These are phyloP conservation scores for Gouania willdenowi DNA, from an alignment of 2,797 vertebrate genomes.

Conservation along the genomic window DNA sequence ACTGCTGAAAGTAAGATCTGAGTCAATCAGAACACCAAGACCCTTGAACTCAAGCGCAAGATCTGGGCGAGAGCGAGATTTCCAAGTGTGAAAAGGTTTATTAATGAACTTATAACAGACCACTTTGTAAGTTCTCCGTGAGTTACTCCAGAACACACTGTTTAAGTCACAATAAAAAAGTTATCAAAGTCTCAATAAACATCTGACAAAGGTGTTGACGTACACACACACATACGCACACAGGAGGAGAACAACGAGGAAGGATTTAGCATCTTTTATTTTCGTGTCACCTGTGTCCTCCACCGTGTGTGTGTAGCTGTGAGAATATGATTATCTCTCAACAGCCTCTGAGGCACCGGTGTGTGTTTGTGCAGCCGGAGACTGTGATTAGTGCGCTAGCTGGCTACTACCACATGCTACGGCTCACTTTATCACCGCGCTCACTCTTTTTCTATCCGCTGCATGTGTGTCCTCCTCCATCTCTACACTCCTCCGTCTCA, in stretches of 20 bases:
- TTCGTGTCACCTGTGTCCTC: slow-evolving; percentile 51
- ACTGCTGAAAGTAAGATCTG: too few relatives aligned
- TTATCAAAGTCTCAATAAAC: too few relatives aligned
- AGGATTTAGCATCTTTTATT: slow-evolving; percentile 61
- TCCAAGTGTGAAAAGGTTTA: too few relatives aligned
- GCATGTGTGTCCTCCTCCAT: slow-evolving; percentile 17
- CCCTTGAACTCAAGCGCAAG: too few relatives aligned
- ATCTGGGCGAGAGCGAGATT: too few relatives aligned
- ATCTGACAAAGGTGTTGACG: too few relatives aligned
- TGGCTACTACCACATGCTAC: slow-evolving; percentile 49
- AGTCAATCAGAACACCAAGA: too few relatives aligned
- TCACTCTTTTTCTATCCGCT: slow-evolving; percentile 17
- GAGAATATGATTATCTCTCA: slow-evolving; percentile 71
- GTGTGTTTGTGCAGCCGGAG: slow-evolving; percentile 57
- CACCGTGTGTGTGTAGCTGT: slow-evolving; percentile 48
- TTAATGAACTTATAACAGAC: too few relatives aligned
- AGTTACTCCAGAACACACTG: too few relatives aligned
- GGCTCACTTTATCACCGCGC: slow-evolving; percentile 53
- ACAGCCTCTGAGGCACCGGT: slow-evolving; percentile 57
- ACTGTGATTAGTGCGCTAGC: slow-evolving; percentile 58
- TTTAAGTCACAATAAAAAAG: too few relatives aligned
- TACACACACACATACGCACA: neutral
- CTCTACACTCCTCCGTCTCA: slow-evolving; percentile 35
- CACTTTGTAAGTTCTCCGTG: too few relatives aligned
- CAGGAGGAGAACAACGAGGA: slow-evolving; percentile 1